phyloP scores from a whole-genome alignment of 2,797 vertebrate genomes.

The Sebastiscus albofasciatus region DNA sequence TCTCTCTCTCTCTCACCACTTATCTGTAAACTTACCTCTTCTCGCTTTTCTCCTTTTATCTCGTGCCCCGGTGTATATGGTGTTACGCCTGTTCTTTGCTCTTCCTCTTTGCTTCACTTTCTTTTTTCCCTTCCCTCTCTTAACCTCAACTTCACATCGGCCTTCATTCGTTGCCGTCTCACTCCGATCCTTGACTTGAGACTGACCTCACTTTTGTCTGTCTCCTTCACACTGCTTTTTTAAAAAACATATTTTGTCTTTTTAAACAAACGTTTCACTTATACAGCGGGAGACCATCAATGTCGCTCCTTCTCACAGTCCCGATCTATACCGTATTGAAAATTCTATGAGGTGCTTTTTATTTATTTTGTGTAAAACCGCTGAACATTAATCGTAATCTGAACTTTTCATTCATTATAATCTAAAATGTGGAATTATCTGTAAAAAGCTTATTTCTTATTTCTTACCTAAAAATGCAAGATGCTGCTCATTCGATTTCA shows the following conservation, averaged over 20 bases:
- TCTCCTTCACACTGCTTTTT: constrained; percentile 16
- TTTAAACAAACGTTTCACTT: constrained; percentile 6
- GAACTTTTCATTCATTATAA: constrained; percentile 1
- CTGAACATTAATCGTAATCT: neutral
- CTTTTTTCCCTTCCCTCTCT: constrained; percentile 34
- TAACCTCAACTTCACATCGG: constrained; percentile 40
- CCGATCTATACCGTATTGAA: neutral
- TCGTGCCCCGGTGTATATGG: neutral
- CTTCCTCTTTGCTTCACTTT: constrained; percentile 24
- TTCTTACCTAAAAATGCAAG: neutral
- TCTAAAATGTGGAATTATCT: neutral
- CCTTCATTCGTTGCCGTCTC: constrained; percentile 25
- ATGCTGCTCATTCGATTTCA: neutral
- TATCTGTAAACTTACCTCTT: constrained; percentile 35
- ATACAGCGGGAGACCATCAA: neutral
- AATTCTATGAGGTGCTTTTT: neutral
- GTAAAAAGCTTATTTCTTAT: neutral
- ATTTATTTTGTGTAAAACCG: neutral
- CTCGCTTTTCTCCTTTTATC: constrained; percentile 26
- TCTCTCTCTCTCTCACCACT: constrained; percentile 19
- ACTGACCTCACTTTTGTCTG: constrained; percentile 27
- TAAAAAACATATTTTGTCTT: neutral
- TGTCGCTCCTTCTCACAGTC: neutral
- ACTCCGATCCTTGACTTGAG: constrained; percentile 5
- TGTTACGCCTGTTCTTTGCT: constrained; percentile 21